phyloP scores from a whole-genome alignment of 2,888 invertebrate species.

The Andrena dorsata region DNA sequence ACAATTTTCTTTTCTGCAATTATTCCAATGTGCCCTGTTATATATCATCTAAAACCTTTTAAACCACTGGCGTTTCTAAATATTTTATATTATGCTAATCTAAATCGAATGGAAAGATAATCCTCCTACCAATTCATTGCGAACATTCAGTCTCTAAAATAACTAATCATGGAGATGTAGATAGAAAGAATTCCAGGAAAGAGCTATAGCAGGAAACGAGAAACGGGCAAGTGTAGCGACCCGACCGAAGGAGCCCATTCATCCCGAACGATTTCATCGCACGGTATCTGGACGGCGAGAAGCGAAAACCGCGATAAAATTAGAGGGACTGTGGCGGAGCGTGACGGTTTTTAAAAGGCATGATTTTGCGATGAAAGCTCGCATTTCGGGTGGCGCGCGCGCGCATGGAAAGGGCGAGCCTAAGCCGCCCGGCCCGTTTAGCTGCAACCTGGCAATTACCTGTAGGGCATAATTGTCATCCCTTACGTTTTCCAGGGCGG shows the following conservation, averaged over 20 bases:
- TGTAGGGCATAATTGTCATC: slow-evolving; percentile 85
- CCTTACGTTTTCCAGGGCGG: slow-evolving; percentile 78
- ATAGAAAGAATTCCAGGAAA: neutral
- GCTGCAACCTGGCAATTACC: slow-evolving; percentile 83
- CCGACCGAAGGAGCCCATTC: neutral
- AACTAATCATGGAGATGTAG: no score
- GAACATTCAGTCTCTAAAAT: no score
- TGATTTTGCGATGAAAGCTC: slow-evolving; percentile 79
- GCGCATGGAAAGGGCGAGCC: slow-evolving; percentile 58
- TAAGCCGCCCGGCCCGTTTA: slow-evolving; percentile 81
- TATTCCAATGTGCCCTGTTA: no score
- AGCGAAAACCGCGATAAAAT: slow-evolving; percentile 61
- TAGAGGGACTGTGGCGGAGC: slow-evolving; percentile 66
- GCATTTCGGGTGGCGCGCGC: slow-evolving; percentile 69
- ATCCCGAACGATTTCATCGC: neutral
- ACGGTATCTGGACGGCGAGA: neutral
- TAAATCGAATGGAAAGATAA: no score
- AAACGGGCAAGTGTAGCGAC: neutral
- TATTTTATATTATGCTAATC: no score
- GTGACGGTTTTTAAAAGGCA: slow-evolving; percentile 80
- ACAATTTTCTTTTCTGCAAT: no score
- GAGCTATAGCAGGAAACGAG: neutral
- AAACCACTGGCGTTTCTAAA: no score
- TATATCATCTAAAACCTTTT: no score
- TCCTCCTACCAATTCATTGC: no score